Conservation (phyloP, 2,113 vertebrate species). For the Petrocephalus microphthalmus region DNA sequence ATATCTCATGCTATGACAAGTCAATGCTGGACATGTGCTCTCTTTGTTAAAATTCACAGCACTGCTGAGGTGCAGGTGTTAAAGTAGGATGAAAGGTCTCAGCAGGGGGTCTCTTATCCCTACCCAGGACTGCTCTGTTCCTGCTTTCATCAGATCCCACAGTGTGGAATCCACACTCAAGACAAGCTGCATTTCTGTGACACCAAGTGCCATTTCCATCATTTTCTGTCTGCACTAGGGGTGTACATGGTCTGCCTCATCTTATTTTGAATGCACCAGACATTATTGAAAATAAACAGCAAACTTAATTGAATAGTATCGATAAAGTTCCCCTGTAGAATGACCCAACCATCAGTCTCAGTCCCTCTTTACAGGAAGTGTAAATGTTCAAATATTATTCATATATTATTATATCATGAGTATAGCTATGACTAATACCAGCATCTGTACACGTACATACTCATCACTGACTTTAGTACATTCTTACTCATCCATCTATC, state of each 20-base stretch:
- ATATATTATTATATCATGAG: not conserved
- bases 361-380: not conserved
- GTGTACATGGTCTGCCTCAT: not conserved
- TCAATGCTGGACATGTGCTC: not conserved
- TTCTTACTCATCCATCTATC: not conserved
- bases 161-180: not conserved
- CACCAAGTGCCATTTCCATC: not conserved
- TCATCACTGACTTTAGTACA: not conserved
- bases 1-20: not conserved
- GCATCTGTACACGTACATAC: not conserved
- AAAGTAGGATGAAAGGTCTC: not conserved
- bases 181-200: not conserved
- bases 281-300: not conserved
- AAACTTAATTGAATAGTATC: not conserved
- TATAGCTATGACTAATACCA: not conserved
- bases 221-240: not conserved
- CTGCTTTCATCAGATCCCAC: not conserved
- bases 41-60: not conserved
- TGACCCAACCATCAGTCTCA: not conserved
- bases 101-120: not conserved
- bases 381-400: not conserved
- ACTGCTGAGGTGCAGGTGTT: not conserved
- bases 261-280: not conserved
- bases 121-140: not conserved
- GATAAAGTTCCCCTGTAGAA: not conserved